Evolutionary conservation across 2,797 vertebrate genomes (phyloP).

Genomic region (Propithecus perrieri): DNA sequence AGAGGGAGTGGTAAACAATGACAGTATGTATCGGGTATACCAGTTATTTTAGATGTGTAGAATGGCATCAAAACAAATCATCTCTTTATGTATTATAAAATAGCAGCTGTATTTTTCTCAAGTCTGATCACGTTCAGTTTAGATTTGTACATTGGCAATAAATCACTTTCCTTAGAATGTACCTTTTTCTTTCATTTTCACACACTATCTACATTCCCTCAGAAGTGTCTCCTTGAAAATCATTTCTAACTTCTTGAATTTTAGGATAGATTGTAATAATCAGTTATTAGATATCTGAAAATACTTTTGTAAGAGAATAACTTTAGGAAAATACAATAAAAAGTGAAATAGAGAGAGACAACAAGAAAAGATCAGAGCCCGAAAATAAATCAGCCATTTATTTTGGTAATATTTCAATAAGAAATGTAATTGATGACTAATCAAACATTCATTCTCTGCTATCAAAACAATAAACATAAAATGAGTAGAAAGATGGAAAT

Average conservation of each 20-base stretch:
- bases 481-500: background rate
- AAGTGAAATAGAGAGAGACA: background rate
- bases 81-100: constrained; percentile 28
- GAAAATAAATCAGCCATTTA: background rate
- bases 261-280: constrained; percentile 55
- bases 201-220: constrained; percentile 39
- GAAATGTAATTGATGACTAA: background rate
- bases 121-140: constrained; percentile 50
- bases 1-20: background rate
- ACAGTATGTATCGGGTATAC: background rate
- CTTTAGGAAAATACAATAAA: background rate
- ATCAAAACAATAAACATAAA: background rate
- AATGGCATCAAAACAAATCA: constrained; percentile 43
- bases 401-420: background rate
- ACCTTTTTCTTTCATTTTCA: constrained; percentile 65
- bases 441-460: background rate
- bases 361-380: background rate
- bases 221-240: constrained; percentile 65
- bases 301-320: background rate
- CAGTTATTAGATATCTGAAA: constrained; percentile 41
- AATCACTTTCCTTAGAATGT: constrained; percentile 55
- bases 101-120: constrained; percentile 50
- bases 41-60: constrained; percentile 32
- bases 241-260: constrained; percentile 54
- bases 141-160: constrained; percentile 59